These are phyloP conservation scores for Typhlichthys subterraneus DNA, from an alignment of 2,797 vertebrate genomes.

Conservation along the genomic window DNA sequence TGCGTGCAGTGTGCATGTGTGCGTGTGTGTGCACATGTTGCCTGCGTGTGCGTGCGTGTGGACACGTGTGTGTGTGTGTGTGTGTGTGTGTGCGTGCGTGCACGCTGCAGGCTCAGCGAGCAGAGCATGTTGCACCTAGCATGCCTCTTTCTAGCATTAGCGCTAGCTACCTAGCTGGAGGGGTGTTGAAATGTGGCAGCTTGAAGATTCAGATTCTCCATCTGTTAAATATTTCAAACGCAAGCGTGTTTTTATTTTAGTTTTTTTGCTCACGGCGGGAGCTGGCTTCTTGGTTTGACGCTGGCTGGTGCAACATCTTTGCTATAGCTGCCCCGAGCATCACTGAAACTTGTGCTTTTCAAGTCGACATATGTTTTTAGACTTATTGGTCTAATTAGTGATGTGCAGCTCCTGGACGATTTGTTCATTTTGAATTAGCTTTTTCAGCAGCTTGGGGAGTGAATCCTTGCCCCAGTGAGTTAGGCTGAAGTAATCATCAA, in stretches of 20 bases:
- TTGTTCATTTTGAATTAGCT: constrained; percentile 24
- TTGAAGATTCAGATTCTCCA: constrained; percentile 30
- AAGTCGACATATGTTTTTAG: not conserved
- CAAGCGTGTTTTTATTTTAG: constrained; percentile 10
- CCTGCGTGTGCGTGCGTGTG: no score
- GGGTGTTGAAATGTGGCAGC: constrained; percentile 18
- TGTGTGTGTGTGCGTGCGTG: not conserved
- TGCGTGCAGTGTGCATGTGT: no score
- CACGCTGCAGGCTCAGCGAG: not conserved
- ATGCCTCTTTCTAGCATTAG: not conserved
- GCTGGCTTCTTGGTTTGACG: not conserved
- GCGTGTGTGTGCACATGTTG: no score
- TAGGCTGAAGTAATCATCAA: constrained; percentile 41
- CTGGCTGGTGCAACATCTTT: no score
- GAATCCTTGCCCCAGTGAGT: constrained; percentile 22
- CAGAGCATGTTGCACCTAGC: not conserved
- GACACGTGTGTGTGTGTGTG: no score
- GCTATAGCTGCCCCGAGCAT: no score
- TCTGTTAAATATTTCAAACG: constrained; percentile 56
- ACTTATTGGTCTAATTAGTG: constrained; percentile 28
- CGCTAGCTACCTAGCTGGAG: constrained; percentile 10
- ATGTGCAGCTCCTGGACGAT: constrained; percentile 30
- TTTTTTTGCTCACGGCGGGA: constrained; percentile 20
- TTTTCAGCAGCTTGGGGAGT: constrained; percentile 11
- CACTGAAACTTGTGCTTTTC: no score